Base-by-base conservation (phyloP, 2,888 invertebrate genomes). In the Branchellion lobata region DNA sequence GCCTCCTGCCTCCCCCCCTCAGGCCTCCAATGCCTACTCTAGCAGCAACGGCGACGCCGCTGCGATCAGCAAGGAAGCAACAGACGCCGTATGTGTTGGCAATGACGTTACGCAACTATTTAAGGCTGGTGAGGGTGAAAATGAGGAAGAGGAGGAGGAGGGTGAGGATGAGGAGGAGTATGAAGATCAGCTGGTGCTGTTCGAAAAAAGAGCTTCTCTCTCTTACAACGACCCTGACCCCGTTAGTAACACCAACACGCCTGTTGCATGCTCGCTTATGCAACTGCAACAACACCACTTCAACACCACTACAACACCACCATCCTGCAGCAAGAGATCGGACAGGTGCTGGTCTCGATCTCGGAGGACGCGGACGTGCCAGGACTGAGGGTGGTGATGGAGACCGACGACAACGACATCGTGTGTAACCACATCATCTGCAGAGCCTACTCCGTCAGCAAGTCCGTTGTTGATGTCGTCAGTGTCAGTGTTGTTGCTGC, bases 381-480 rank as follows among this genome's bases (percentile, higher is more conserved):
- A 2, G 83, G 82, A 40, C 84, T 82, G 18, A 80, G 82, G 2
- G 75, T 85, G 8, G 40, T 71, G 5, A 84, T 85, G 81, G 61
- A 76, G 40, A 81, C 81, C 0, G 85, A 85, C 74, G 80, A 83
- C 3, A 80, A 80, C 2, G 79, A 77, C 2, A 72, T 65, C 51
- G 51, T 84, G 27, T 85, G 85, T 79, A 85, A 83, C 78, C 85
- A 85, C 80, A 80, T 85, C 78, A 84, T 85, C 57, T 83, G 83
- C 40, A 81, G 79, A 34, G 85, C 85, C 78, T 82, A 83, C 47
- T 74, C 36, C 11, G 29, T 78, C n/a, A 68, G 36, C 33, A 79
- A 65, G 51, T 51, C 14, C 2, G 14, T 29, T 57, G 18, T 24
- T 5, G 21, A 8, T 24, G 29, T 24, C 8, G 27, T 14, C 34